Base-by-base conservation (phyloP, 2,888 invertebrate species). In the Caenorhabditis sp. region DNA sequence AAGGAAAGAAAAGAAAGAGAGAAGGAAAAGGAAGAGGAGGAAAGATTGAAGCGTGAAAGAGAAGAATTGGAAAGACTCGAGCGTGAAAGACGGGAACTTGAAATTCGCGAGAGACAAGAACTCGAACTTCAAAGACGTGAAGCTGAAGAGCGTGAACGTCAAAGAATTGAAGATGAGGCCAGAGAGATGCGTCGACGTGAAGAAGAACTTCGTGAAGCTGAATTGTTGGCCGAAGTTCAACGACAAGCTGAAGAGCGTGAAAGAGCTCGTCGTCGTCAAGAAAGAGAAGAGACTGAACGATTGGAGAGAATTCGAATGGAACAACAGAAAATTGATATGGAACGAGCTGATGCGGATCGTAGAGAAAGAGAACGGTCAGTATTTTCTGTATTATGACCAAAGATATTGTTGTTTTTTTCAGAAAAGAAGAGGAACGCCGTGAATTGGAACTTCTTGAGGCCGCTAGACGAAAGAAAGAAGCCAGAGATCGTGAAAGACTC, bases 371-470 rank as follows among this genome's bases (percentile, higher is more conserved):
- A 82, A 63, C 60, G 74, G 68, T 71, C 27, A 17, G n/a, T 8
- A 1, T 5, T 17, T 17, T n/a, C n/a, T n/a, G n/a, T n/a, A n/a
- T n/a, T n/a, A n/a, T n/a, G n/a, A n/a, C n/a, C n/a, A n/a, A n/a
- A n/a, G n/a, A n/a, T n/a, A n/a, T n/a, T n/a, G n/a, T 64, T 64
- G 8, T 14, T 25, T 7, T 43, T 68, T 75, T 59, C 54, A 70
- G 80, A 63, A 67, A 70, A 36, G 78, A 80, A 59, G 78, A 80
- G 31, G 78, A 83, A 57, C 76, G 83, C 1, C 64, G 85, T 12
- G 85, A 85, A 59, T 54, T 70, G 10, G 86, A 86, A 53, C 77
- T 86, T n/a, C 43, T 84, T 5, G 86, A 84, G n/a, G 86, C 84
- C 5, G 69, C 73, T 27, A 63, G 67, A 63, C 70, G 81, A 54